Evolutionary conservation across 2,113 vertebrate genomes (phyloP).

Genomic region (Muntiacus muntjak): DNA sequence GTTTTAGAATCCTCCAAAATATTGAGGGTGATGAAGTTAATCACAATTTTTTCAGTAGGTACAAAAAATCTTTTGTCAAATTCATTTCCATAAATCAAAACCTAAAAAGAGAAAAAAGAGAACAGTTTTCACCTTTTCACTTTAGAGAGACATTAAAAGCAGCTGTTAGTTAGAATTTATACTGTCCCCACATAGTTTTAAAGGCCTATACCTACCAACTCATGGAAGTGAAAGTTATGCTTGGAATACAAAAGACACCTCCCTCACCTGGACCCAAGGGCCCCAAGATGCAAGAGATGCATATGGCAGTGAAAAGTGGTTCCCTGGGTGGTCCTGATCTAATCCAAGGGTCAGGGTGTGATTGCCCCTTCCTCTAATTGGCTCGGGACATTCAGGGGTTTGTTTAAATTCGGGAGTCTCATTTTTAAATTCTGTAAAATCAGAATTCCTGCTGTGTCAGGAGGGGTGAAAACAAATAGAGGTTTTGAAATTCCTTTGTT

Average conservation of each 20-base stretch:
- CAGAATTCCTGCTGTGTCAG: neutral
- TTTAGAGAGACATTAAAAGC: neutral
- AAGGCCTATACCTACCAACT: neutral
- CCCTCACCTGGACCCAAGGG: neutral
- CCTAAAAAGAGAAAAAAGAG: constrained; percentile 72
- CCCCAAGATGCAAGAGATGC: neutral
- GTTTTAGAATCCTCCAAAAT: constrained; percentile 61
- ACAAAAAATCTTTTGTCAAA: constrained; percentile 73
- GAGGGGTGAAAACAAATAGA: neutral
- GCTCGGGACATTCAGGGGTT: neutral
- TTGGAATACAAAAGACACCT: neutral
- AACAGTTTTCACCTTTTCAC: constrained; percentile 40
- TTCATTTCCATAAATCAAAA: constrained; percentile 77
- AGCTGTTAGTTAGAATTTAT: neutral
- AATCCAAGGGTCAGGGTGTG: neutral
- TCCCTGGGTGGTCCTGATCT: neutral
- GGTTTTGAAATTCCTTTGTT: neutral
- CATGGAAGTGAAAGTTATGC: neutral
- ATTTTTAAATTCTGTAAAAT: neutral
- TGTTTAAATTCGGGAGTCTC: neutral
- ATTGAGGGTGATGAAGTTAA: constrained; percentile 76
- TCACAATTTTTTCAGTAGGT: constrained; percentile 74
- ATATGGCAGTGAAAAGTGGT: neutral
- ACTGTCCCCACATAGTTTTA: constrained; percentile 32
- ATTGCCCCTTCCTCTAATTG: neutral